These are phyloP conservation scores for Cydia pomonella DNA, from an alignment of 1,140 invertebrate species.

Conservation along the genomic window DNA sequence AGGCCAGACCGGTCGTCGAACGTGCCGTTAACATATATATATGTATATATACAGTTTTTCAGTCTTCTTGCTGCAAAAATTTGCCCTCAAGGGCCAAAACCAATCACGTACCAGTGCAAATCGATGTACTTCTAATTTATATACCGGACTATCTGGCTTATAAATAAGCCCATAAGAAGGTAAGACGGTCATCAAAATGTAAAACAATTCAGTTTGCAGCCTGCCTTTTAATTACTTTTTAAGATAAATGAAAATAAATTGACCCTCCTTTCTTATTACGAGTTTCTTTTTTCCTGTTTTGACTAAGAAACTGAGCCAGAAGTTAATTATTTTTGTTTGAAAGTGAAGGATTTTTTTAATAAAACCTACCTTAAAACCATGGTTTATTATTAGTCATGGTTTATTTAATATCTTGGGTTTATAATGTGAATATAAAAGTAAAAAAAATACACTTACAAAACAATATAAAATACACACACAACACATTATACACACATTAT, in stretches of 20 bases:
- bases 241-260: slow-evolving; percentile 23
- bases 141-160: neutral
- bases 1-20: too few species aligned
- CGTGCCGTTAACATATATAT: too few species aligned
- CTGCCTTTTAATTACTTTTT: slow-evolving; percentile 25
- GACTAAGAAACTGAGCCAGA: neutral
- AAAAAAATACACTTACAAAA: too few species aligned
- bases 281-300: slow-evolving; percentile 22
- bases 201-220: slow-evolving; percentile 13
- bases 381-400: neutral
- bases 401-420: too few species aligned
- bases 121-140: too few species aligned
- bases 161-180: neutral
- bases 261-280: neutral
- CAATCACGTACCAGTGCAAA: too few species aligned
- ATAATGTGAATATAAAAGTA: too few species aligned
- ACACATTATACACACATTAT: too few species aligned
- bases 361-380: neutral
- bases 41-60: too few species aligned
- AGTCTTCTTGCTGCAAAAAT: too few species aligned
- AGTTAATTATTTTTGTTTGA: neutral
- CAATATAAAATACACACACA: too few species aligned
- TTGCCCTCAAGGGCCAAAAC: too few species aligned
- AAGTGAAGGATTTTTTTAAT: neutral
- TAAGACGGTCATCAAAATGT: slow-evolving; percentile 7